A percentile compares a stretch with the other conserved stretches of the same genome.
phyloP scores from a whole-genome alignment of 2,797 vertebrate genomes.

The Anguilla marmorata region DNA sequence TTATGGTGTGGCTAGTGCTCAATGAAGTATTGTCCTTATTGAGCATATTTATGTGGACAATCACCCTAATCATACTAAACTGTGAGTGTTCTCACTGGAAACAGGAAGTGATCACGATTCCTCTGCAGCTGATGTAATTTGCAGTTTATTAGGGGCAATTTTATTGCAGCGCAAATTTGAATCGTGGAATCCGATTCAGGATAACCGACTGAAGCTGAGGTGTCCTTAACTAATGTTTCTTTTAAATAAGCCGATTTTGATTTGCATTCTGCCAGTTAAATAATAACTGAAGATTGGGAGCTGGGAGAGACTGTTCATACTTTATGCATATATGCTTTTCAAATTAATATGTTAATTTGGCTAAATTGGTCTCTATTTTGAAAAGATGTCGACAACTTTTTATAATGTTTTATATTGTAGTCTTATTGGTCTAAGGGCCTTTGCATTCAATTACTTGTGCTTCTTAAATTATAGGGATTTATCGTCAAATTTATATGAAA shows the following conservation, averaged over 20 bases:
- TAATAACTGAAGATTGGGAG: background rate
- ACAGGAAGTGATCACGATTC: slow-evolving; percentile 40
- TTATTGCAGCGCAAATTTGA: slow-evolving; percentile 38
- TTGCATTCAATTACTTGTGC: background rate
- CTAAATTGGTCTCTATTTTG: background rate
- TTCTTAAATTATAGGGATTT: background rate
- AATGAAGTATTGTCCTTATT: slow-evolving; percentile 30
- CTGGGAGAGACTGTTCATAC: background rate
- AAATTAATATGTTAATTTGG: background rate
- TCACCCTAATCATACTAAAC: slow-evolving; percentile 31
- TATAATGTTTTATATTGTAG: background rate
- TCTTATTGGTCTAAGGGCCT: background rate
- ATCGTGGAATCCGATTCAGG: slow-evolving; percentile 47
- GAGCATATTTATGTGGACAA: slow-evolving; percentile 33
- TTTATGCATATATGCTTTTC: background rate
- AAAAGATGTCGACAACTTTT: background rate
- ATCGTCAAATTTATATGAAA: background rate
- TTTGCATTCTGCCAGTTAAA: background rate
- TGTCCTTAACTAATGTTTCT: slow-evolving; percentile 38
- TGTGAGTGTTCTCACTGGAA: slow-evolving; percentile 27
- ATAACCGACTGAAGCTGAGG: slow-evolving; percentile 44
- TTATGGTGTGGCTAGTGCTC: slow-evolving; percentile 16
- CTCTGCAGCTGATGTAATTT: slow-evolving; percentile 35
- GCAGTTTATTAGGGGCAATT: slow-evolving; percentile 40
- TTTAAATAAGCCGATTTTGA: slow-evolving; percentile 27